phyloP scores from a whole-genome alignment of 2,888 invertebrate species.

The Mimachlamys varia region DNA sequence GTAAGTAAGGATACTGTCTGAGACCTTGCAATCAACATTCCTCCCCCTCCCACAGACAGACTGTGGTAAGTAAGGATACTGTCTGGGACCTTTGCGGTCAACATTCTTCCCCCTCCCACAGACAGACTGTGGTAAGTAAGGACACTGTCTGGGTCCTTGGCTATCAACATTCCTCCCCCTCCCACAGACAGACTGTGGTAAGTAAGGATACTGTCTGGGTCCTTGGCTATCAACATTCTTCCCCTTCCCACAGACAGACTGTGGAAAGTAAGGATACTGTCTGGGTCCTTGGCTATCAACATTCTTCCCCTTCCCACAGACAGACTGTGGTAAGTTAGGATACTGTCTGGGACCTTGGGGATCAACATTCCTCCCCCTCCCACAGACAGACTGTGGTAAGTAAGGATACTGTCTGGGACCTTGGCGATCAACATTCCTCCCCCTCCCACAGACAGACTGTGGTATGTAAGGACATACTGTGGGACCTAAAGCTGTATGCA shows the following conservation, averaged over 20 bases:
- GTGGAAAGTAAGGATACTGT: conserved; percentile 85
- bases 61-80: conserved; percentile 88
- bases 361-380: neutral
- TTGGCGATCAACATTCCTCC: conserved; percentile 93
- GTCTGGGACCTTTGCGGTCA: neutral
- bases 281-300: neutral
- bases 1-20: conserved; percentile 81
- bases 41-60: conserved; percentile 94
- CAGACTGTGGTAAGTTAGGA: conserved; percentile 1
- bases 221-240: conserved; percentile 91
- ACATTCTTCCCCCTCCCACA: neutral
- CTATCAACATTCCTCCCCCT: conserved; percentile 93
- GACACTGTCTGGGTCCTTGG: conserved; percentile 81
- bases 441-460: conserved; percentile 94
- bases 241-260: conserved; percentile 94
- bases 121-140: neutral
- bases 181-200: conserved; percentile 95
- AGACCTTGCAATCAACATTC: conserved; percentile 90
- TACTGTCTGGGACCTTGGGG: neutral
- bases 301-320: neutral
- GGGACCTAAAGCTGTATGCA: too few species aligned
- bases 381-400: neutral
- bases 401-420: neutral
- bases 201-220: conserved; percentile 81
- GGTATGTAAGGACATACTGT: conserved; percentile 87